These are phyloP conservation scores for Diuraphis noxia DNA, from an alignment of 1,140 invertebrate species.

Conservation along the genomic window DNA sequence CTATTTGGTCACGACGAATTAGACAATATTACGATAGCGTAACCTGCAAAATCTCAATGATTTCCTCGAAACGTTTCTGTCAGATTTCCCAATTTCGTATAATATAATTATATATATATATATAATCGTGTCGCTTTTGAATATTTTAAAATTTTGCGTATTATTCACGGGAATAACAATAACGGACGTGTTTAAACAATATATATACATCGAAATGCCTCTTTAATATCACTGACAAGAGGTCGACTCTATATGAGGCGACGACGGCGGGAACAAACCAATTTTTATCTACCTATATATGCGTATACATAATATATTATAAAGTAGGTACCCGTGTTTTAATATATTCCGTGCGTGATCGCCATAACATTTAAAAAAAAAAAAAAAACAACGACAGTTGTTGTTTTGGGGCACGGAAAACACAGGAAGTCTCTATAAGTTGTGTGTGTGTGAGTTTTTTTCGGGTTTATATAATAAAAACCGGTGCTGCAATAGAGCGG, in stretches of 20 bases:
- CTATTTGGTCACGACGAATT: neutral
- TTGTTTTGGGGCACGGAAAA: conserved; percentile 49
- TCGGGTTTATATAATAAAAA: neutral
- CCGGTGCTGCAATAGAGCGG: neutral
- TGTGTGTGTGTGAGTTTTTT: conserved; percentile 25
- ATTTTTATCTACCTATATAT: neutral
- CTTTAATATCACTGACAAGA: neutral
- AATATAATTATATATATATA: too few species aligned
- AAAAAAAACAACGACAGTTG: conserved; percentile 44
- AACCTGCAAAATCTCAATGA: neutral
- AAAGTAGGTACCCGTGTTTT: neutral
- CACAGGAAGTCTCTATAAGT: conserved; percentile 45
- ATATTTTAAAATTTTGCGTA: too few species aligned
- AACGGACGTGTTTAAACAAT: neutral
- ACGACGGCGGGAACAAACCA: conserved; percentile 21
- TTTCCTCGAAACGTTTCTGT: neutral
- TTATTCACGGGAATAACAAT: neutral
- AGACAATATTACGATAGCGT: neutral
- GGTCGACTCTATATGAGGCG: neutral
- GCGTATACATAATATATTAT: neutral
- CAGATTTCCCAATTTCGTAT: too few species aligned
- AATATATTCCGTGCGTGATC: conserved; percentile 52
- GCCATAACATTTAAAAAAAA: neutral
- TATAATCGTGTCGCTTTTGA: neutral
- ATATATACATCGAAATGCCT: conserved; percentile 3